Base-by-base conservation (phyloP, 1,140 invertebrate species). In the Samia ricini region DNA sequence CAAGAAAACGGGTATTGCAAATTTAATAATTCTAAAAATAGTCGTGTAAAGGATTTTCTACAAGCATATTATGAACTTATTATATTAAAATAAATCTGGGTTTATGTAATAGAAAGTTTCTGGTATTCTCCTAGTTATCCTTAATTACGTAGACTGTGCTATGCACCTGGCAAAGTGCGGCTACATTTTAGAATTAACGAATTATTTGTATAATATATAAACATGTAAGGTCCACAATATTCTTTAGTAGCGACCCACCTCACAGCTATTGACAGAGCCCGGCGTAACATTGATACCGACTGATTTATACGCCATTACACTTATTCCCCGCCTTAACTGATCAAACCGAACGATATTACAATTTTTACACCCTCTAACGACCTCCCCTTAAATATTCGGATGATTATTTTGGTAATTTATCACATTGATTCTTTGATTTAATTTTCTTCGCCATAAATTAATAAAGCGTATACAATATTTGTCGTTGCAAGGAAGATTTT, bases 251-350 rank as follows among this genome's bases (percentile, higher is more conserved):
- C 33, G 56, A 64, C 63, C 68, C 64, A 77, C 73, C 78, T 83
- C 73, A 66, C 68, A 79, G 81, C 74, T 81, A 84, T 85, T 85
- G 83, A 86, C 83, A 80, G 73, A 78, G 76, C 67, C n/a, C 80
- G 74, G 77, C 76, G 74, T 77, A 79, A 72, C 80, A 75, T 76
- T 83, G 82, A 88, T 82, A 83, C 66, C 74, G 66, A 54, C 71
- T 82, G 85, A 88, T 88, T 86, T 88, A 88, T 88, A 63, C 69
- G 71, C 83, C 80, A 85, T 88, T 88, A 84, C 81, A 79, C 76
- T 83, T 75, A 79, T 76, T 77, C 71, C 74, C 63, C 52, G 68
- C 73, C 81, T 78, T 80, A 81, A 79, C 81, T 76, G 82, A 84
- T 87, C 72, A 60, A 42, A 48, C 49, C 56, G 49, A 52, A 55